These are phyloP conservation scores for Drosophila pseudotalamancana DNA, from an alignment of 2,888 invertebrate genomes.

Conservation along the genomic window DNA sequence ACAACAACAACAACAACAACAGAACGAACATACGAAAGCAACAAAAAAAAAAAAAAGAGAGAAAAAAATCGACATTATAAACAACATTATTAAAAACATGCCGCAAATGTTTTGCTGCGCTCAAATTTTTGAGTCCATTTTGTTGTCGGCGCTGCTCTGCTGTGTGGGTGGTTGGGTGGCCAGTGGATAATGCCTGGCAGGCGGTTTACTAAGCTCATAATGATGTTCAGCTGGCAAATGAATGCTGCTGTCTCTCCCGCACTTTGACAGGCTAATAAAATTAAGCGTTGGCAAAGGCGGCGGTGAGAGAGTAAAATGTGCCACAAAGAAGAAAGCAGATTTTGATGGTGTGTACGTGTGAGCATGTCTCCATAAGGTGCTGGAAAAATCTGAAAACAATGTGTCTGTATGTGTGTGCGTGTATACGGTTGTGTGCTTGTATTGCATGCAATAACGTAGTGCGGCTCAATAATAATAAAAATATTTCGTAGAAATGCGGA, in stretches of 20 bases:
- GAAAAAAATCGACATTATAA: slow-evolving; percentile 68
- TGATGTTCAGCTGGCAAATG: slow-evolving; percentile 42
- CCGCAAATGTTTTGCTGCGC: slow-evolving; percentile 79
- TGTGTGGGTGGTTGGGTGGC: slow-evolving; percentile 15
- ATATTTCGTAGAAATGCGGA: slow-evolving; percentile 73
- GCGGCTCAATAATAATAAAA: slow-evolving; percentile 76
- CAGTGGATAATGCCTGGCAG: not conserved
- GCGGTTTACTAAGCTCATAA: slow-evolving; percentile 3
- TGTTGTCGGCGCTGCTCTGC: slow-evolving; percentile 52
- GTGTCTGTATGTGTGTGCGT: slow-evolving; percentile 16
- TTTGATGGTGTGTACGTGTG: slow-evolving; percentile 5
- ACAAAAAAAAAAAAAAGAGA: slow-evolving; percentile 26
- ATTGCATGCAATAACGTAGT: slow-evolving; percentile 46
- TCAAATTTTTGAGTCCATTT: slow-evolving; percentile 82
- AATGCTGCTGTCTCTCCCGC: slow-evolving; percentile 42
- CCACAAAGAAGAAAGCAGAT: slow-evolving; percentile 12
- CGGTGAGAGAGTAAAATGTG: slow-evolving; percentile 20
- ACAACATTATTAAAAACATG: slow-evolving; percentile 82
- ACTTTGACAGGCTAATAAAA: slow-evolving; percentile 68
- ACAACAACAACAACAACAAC: slow-evolving; percentile 20
- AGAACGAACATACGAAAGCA: slow-evolving; percentile 12
- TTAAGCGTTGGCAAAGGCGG: slow-evolving; percentile 45
- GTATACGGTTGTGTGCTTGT: slow-evolving; percentile 16
- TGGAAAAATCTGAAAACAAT: not conserved
- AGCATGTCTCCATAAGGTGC: not conserved